Conservation (phyloP, 2,888 invertebrate species). For the Muscina levida region DNA sequence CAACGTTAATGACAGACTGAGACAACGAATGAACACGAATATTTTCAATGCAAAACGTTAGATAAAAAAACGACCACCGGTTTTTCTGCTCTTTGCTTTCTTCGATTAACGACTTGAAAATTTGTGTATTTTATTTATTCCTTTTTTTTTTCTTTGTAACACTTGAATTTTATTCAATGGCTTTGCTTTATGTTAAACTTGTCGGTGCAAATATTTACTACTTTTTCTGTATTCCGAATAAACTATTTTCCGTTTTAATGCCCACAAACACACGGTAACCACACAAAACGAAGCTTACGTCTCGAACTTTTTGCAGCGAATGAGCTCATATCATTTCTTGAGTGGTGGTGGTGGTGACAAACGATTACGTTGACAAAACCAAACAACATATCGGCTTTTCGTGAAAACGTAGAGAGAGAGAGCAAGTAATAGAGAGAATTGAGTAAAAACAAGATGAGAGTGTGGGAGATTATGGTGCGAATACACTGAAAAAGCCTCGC, state of each 20-base stretch:
- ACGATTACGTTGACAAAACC: conserved; percentile 68
- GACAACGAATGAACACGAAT: conserved; percentile 57
- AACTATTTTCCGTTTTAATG: conserved; percentile 66
- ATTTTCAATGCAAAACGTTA: conserved; percentile 68
- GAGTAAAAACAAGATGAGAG: conserved; percentile 16
- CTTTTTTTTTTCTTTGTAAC: conserved; percentile 67
- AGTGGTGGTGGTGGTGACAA: conserved; percentile 57
- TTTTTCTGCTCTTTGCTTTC: conserved; percentile 70
- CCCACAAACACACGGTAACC: conserved; percentile 55
- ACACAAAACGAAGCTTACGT: conserved; percentile 68
- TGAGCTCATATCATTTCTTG: conserved; percentile 59
- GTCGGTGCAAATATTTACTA: conserved; percentile 63
- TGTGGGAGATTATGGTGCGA: conserved; percentile 34
- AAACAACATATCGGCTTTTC: conserved; percentile 50
- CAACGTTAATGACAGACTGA: conserved; percentile 58
- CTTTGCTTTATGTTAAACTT: conserved; percentile 42
- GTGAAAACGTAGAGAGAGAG: conserved; percentile 46
- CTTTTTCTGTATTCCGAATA: conserved; percentile 63
- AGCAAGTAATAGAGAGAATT: no score
- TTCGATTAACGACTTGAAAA: conserved; percentile 55
- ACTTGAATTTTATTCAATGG: conserved; percentile 68
- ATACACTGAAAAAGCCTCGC: conserved; percentile 64
- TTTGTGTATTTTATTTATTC: no score
- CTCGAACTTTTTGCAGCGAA: conserved; percentile 71
- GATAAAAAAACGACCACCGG: conserved; percentile 74